Evolutionary conservation across 2,888 invertebrate species (phyloP).

Genomic region (Argyra leucocephala): DNA sequence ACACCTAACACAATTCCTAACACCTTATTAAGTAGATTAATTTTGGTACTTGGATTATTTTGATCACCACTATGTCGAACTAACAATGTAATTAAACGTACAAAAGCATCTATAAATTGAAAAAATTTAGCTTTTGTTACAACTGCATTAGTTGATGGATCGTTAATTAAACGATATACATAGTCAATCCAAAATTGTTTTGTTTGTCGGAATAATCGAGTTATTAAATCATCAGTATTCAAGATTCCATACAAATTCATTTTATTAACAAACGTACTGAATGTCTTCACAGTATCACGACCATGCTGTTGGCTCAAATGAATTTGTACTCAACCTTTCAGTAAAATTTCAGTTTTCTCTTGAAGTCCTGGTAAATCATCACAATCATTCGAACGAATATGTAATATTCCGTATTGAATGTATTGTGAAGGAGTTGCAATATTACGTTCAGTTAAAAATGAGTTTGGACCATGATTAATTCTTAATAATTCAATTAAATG

Average conservation of each 20-base stretch:
- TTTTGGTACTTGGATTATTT: constrained; percentile 79
- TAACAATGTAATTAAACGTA: constrained; percentile 84
- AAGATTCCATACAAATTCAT: constrained; percentile 94
- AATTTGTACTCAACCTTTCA: constrained; percentile 92
- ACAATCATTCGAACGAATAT: constrained; percentile 60
- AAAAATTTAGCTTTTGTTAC: constrained; percentile 84
- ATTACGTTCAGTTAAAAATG: constrained; percentile 65
- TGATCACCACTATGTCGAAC: constrained; percentile 89
- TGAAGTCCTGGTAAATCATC: constrained; percentile 89
- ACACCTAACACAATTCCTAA: constrained; percentile 93
- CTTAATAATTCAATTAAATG: constrained; percentile 73
- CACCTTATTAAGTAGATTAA: constrained; percentile 89
- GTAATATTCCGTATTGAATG: constrained; percentile 64
- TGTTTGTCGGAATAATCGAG: constrained; percentile 91
- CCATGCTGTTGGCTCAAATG: constrained; percentile 69
- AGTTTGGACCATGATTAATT: constrained; percentile 59
- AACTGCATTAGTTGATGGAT: constrained; percentile 56
- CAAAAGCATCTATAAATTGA: constrained; percentile 89
- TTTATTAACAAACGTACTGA: constrained; percentile 87
- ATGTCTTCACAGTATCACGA: constrained; percentile 80
- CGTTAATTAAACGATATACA: constrained; percentile 74
- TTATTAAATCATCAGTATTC: constrained; percentile 94
- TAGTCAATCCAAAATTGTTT: constrained; percentile 94
- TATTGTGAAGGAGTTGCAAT: constrained; percentile 75
- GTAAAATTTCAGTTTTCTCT: constrained; percentile 87